Evolutionary conservation across 2,888 invertebrate species (phyloP).

Genomic region (Prosapia bicincta): DNA sequence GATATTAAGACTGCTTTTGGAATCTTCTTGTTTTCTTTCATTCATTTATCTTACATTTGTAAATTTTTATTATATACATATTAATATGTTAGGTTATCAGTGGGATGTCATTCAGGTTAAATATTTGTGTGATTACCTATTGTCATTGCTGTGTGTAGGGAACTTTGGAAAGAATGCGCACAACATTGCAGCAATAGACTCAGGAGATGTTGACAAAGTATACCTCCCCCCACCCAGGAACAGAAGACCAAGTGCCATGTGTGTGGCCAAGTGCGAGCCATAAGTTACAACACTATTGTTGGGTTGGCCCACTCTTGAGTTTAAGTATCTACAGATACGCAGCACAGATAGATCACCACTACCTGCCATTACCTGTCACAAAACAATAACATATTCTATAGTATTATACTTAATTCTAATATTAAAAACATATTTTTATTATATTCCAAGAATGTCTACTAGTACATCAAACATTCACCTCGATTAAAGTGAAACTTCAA

Average conservation of each 20-base stretch:
- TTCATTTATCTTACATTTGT: too few relatives aligned
- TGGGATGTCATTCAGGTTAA: too few relatives aligned
- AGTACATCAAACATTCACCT: too few relatives aligned
- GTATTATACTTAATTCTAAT: too few relatives aligned
- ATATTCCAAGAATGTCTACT: too few relatives aligned
- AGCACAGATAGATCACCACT: constrained; percentile 83
- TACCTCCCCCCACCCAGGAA: constrained; percentile 93
- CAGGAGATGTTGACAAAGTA: constrained; percentile 75
- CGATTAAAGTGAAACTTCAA: too few relatives aligned
- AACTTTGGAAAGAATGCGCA: constrained; percentile 97
- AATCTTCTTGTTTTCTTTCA: too few relatives aligned
- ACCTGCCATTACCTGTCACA: constrained; percentile 81
- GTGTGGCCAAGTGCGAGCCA: constrained; percentile 92
- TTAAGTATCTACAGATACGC: constrained; percentile 78
- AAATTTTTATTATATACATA: too few relatives aligned
- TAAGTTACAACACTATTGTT: constrained; percentile 73
- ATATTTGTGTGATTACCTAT: too few relatives aligned
- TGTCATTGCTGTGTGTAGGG: constrained; percentile 94
- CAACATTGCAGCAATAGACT: constrained; percentile 83
- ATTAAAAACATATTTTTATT: too few relatives aligned
- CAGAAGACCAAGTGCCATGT: constrained; percentile 88
- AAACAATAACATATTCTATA: not conserved
- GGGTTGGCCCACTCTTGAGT: constrained; percentile 72
- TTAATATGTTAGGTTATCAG: too few relatives aligned
- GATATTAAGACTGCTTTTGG: too few relatives aligned